phyloP scores from a whole-genome alignment of 1,140 invertebrate genomes.

The Adoxophyes honmai region DNA sequence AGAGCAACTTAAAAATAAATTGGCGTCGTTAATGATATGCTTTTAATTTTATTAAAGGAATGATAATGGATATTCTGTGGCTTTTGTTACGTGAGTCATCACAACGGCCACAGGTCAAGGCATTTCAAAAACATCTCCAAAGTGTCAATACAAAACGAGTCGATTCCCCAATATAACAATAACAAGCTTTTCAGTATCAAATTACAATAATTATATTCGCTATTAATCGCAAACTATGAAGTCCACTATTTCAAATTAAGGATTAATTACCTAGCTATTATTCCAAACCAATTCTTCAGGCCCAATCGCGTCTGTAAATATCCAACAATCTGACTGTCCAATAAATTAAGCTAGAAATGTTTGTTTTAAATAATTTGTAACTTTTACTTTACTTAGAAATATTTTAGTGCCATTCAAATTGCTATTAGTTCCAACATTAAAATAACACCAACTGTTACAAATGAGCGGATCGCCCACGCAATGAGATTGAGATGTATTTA shows the following conservation, averaged over 20 bases:
- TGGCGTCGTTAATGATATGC: constrained; percentile 57
- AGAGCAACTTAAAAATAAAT: constrained; percentile 48
- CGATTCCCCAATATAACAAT: not conserved
- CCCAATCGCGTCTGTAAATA: not conserved
- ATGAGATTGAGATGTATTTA: constrained; percentile 22
- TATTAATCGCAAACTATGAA: constrained; percentile 2
- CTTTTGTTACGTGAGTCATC: too few species aligned
- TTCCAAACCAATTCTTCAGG: not conserved
- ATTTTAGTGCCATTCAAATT: constrained; percentile 4
- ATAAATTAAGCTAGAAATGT: not conserved
- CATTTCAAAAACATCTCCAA: constrained; percentile 28
- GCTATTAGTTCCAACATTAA: constrained; percentile 9
- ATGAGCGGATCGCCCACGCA: not conserved
- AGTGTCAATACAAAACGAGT: not conserved
- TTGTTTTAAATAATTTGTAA: not conserved
- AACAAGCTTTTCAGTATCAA: not conserved
- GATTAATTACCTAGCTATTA: not conserved
- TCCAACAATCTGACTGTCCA: not conserved
- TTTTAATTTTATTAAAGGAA: constrained; percentile 48
- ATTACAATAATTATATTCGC: not conserved
- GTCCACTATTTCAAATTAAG: not conserved
- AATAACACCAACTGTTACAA: not conserved
- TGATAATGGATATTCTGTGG: constrained; percentile 27
- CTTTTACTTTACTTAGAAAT: not conserved
- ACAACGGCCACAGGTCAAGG: constrained; percentile 16